These are phyloP conservation scores for Thalassarche chlororhynchos DNA, from an alignment of 2,113 vertebrate genomes.

Conservation along the genomic window DNA sequence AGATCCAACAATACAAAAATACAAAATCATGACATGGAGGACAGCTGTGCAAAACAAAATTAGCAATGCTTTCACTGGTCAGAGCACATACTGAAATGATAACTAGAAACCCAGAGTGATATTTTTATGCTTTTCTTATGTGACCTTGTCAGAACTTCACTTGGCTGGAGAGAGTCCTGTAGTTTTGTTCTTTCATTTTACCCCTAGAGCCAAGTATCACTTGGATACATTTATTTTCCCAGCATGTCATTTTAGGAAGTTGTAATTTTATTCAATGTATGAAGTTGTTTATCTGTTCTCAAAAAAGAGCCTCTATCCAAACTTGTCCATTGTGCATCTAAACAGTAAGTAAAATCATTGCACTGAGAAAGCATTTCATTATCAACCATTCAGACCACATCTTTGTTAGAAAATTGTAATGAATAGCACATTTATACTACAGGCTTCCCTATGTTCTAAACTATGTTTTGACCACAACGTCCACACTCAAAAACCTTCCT, in stretches of 20 bases:
- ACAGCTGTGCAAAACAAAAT: constrained; percentile 36
- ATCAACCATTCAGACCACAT: constrained; percentile 1
- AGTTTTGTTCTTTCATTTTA: constrained; percentile 24
- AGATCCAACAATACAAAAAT: background rate
- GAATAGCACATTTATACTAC: background rate
- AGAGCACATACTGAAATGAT: constrained; percentile 18
- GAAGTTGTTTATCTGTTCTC: background rate
- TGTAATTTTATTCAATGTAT: constrained; percentile 30
- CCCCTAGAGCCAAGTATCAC: constrained; percentile 18
- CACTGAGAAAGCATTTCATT: constrained; percentile 10
- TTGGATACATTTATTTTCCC: constrained; percentile 42
- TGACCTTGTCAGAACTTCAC: constrained; percentile 41
- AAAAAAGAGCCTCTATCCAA: background rate
- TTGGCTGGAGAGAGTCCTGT: background rate
- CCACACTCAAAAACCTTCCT: background rate
- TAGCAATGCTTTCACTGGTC: constrained; percentile 31
- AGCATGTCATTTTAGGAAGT: constrained; percentile 29
- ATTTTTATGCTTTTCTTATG: constrained; percentile 28
- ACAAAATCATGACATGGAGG: background rate
- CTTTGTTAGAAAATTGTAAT: background rate
- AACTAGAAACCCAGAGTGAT: constrained; percentile 6
- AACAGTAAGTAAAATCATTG: background rate
- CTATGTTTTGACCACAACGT: background rate
- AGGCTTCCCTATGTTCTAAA: background rate
- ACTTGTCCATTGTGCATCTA: background rate